Base-by-base conservation (phyloP, 2,888 invertebrate species). In the Elmis aenea region DNA sequence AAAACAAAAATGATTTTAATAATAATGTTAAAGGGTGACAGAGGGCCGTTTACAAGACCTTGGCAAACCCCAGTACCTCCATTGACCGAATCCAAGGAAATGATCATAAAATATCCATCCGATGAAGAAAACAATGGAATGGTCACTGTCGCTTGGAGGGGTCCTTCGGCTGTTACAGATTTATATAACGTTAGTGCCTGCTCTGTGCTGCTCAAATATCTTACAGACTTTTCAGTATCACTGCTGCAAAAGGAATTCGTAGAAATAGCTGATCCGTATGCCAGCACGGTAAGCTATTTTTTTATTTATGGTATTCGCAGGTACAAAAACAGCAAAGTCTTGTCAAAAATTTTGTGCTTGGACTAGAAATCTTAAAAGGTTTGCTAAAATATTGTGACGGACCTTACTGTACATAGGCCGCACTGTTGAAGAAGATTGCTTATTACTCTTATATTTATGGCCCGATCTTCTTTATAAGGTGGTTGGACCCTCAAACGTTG, bases 141-240 rank as follows among this genome's bases (percentile, higher is more conserved):
- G 62, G 84, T 87, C 33, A 64, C 76, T 41, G 74, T 85, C 39
- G 86, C 81, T 0, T 92, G 88, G 85, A 74, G 89, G 42, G 91
- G 91, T 2, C 88, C 92, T 11, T 74, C 76, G 0, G 75, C 74
- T 18, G 66, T 75, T 2, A 61, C 62, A 0, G 74, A 82, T 32
- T 61, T 79, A 41, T 74, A 73, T 48, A 73, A 74, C 32, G 61
- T 85, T 43, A 75, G 76, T 2, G 83, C 79, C 3, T 77, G 82
- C 46, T 75, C 76, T 16, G 68, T 89, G 8, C 63, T 91, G 21
- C 67, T 89, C 50, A 83, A 87, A 40, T 93, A 92, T 66, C 68
- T 94, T 35, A 85, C 87, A 6, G 86, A 90, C 54, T 87, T 87
- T n/a, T 80, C 92, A 5, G 83, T 88, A 9, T 84, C 90, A 44